These are phyloP conservation scores for Eupithecia tripunctaria DNA, from an alignment of 2,888 invertebrate genomes.

Conservation along the genomic window DNA sequence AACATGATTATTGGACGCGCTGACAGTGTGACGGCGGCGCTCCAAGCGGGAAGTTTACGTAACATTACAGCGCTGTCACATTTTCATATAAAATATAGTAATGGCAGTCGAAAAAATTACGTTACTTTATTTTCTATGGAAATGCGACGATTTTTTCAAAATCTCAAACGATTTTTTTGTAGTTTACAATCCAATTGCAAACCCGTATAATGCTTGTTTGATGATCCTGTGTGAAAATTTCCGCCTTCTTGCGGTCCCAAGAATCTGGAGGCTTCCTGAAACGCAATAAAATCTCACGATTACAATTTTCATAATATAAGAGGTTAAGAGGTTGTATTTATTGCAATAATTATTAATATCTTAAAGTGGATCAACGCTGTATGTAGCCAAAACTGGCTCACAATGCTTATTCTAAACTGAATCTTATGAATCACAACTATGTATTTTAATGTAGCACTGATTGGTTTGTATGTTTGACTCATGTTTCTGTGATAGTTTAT, in stretches of 20 bases:
- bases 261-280: neutral
- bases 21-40: too few relatives aligned
- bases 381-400: conserved; percentile 9
- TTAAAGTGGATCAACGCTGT: conserved; percentile 33
- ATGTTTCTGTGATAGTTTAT: conserved; percentile 82
- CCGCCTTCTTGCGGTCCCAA: neutral
- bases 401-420: conserved; percentile 54
- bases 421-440: conserved; percentile 72
- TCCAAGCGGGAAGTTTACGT: too few relatives aligned
- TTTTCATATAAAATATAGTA: too few relatives aligned
- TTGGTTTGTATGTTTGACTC: conserved; percentile 75
- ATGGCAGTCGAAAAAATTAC: too few relatives aligned
- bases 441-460: conserved; percentile 61
- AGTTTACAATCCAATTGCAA: neutral
- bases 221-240: neutral
- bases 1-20: neutral
- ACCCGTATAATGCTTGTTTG: neutral
- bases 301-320: neutral
- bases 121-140: too few relatives aligned
- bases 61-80: too few relatives aligned
- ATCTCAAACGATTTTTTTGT: too few relatives aligned
- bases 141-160: too few relatives aligned
- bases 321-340: neutral
- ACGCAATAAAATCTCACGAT: neutral
- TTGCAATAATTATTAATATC: neutral